phyloP scores from a whole-genome alignment of 2,888 invertebrate species.

The Neria commutata region DNA sequence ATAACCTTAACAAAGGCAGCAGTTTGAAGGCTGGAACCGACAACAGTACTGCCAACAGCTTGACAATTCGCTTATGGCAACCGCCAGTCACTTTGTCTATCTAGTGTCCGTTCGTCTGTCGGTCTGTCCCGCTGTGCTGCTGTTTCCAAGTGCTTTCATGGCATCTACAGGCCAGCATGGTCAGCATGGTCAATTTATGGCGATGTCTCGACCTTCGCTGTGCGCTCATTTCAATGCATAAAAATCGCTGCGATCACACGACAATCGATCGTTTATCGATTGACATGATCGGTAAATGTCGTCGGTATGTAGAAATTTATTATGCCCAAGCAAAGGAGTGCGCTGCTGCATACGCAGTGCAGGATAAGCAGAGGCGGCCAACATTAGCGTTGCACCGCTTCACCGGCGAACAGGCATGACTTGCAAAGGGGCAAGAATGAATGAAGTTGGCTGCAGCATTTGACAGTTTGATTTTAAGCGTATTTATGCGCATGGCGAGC shows the following conservation, averaged over 20 bases:
- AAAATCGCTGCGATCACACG: conserved; percentile 26
- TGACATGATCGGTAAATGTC: conserved; percentile 45
- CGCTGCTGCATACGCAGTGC: background rate
- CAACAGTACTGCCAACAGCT: no score
- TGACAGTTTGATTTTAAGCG: conserved; percentile 9
- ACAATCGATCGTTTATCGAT: conserved; percentile 50
- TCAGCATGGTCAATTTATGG: no score
- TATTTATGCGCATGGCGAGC: background rate
- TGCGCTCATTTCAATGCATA: conserved; percentile 15
- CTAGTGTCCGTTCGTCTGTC: no score
- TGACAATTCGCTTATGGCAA: no score
- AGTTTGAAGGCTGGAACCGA: no score
- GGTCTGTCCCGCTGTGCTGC: no score
- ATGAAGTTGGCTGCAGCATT: conserved; percentile 13
- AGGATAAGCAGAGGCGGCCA: background rate
- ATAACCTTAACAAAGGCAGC: no score
- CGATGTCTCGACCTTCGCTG: no score
- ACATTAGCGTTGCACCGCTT: background rate
- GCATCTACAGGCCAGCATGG: no score
- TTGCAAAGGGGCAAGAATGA: conserved; percentile 2
- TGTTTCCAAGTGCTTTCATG: no score
- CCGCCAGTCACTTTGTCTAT: no score
- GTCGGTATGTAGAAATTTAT: conserved; percentile 15
- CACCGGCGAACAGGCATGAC: background rate
- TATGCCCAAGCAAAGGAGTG: background rate